These are phyloP conservation scores for Heteractis magnifica DNA, from an alignment of 92 coral and sea anemone species.

Conservation along the genomic window DNA sequence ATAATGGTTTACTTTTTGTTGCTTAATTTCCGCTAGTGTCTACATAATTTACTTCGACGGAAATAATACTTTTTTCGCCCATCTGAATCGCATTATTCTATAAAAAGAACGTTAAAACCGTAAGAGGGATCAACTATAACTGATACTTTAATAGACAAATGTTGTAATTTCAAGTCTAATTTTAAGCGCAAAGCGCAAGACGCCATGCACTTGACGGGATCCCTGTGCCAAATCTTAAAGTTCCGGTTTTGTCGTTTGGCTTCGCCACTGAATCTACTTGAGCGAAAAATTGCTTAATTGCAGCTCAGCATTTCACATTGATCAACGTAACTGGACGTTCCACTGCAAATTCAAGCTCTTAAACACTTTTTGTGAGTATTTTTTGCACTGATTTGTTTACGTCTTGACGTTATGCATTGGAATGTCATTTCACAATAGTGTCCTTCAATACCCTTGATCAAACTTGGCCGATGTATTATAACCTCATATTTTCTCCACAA, in stretches of 20 bases:
- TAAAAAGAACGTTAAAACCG: not conserved
- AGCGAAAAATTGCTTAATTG: not conserved
- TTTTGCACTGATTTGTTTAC: not conserved
- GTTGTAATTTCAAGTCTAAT: no score
- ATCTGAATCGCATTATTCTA: not conserved
- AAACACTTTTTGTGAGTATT: not conserved
- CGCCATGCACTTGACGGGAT: not conserved
- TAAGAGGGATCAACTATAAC: not conserved
- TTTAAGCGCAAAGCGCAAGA: no score
- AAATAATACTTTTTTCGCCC: not conserved
- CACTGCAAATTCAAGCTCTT: not conserved
- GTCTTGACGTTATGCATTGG: not conserved
- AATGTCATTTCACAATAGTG: not conserved
- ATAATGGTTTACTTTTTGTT: not conserved
- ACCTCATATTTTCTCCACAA: not conserved
- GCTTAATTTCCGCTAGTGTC: not conserved
- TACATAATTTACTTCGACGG: not conserved
- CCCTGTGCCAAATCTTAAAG: not conserved
- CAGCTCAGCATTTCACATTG: not conserved
- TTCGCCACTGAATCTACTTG: not conserved
- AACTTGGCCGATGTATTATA: not conserved
- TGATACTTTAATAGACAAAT: not conserved
- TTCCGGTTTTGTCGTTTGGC: not conserved
- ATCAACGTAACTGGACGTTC: not conserved
- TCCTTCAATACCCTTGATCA: not conserved